Percentiles rank a stretch among this genome's conserved stretches.
Conservation (phyloP, 2,113 vertebrate genomes). For the Mesocricetus auratus region DNA sequence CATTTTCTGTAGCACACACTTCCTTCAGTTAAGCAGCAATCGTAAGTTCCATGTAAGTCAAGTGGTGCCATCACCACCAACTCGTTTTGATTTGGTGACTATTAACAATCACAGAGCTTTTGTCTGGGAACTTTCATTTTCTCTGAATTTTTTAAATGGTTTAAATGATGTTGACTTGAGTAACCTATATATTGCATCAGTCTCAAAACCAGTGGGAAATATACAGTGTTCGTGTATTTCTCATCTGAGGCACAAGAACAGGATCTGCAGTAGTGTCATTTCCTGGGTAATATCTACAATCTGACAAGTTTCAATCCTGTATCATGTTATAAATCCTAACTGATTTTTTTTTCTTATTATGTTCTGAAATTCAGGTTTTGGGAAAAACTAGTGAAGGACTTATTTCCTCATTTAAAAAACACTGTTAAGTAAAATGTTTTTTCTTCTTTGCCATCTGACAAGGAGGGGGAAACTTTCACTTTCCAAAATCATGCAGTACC, state of each 20-base stretch:
- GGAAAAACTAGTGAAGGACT: background rate
- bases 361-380: background rate
- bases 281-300: background rate
- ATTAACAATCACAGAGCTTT: constrained; percentile 27
- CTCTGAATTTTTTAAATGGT: background rate
- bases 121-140: constrained; percentile 44
- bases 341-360: background rate
- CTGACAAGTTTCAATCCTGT: background rate
- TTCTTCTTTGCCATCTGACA: background rate
- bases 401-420: background rate
- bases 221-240: background rate
- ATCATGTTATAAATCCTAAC: background rate
- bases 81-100: constrained; percentile 32
- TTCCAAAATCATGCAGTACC: constrained; percentile 44
- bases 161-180: background rate
- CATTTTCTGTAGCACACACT: constrained; percentile 21
- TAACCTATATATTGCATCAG: background rate
- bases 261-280: too few relatives aligned
- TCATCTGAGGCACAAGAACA: background rate
- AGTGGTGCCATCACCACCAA: background rate
- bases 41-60: background rate
- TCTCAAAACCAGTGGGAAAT: background rate
- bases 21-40: constrained; percentile 18
- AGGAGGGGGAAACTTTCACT: background rate
- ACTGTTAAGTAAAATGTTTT: background rate